Evolutionary conservation across 2,888 invertebrate genomes (phyloP), one percentile per base, ranked within the genome.

Genomic region (Papilio gigon): DNA sequence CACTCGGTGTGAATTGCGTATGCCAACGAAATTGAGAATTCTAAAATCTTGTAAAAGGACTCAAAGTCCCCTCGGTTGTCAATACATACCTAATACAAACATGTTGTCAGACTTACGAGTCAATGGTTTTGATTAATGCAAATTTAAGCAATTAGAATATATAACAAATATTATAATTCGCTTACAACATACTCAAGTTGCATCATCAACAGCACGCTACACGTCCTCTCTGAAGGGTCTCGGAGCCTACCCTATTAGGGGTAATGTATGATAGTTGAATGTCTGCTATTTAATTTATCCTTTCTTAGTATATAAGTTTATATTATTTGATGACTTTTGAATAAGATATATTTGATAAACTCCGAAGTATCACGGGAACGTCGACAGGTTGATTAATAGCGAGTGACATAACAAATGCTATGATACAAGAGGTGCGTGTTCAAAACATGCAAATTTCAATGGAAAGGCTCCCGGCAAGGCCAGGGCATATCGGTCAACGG

Each of bases 401-500:
- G 37, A 50, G 59, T 37, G 47, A 64, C 67, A 67, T 62, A 37
- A 30, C 56, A 25, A 40, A 25, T 60, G 40, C 14, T 35, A 4
- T 17, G 53, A 25, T 37, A 27, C 33, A 63, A 56, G 71, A 50
- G 62, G 82, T 77, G 83, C 84, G 83, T 85, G 84, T 74, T 76
- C 71, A 76, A 79, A 76, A 76, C 77, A 84, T 85, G 85, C 81
- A 84, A 84, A 85, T 85, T 85, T 82, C 76, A 80, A 80, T 80
- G 78, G 83, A 83, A 84, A 83, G 84, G 82, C 78, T 80, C 77
- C 76, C 75, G 76, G 76, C 84, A 86, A 85, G 84, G 86, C 82
- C 82, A 83, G 77, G 81, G 79, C 86, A 88, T 84, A 79, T 88
- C 89, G 89, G 89, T 89, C 85, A 90, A 77, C 84, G 81, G 89